These are phyloP conservation scores for Prolemur simus DNA, from an alignment of 2,113 vertebrate genomes.

Conservation along the genomic window DNA sequence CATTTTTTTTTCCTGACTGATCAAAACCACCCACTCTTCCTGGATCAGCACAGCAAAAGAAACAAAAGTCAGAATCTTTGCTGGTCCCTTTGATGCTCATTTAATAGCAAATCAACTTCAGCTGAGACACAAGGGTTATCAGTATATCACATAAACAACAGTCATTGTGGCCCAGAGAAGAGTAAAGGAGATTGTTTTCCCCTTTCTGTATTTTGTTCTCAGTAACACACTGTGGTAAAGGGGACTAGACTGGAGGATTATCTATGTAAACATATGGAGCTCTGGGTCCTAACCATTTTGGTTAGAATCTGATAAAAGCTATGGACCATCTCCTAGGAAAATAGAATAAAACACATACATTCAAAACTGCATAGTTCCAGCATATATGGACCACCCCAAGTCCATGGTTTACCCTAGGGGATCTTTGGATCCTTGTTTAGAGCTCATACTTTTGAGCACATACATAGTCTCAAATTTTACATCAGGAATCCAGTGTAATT, in stretches of 20 bases:
- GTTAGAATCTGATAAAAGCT: not conserved
- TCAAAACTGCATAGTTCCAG: not conserved
- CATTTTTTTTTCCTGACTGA: not conserved
- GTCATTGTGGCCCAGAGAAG: not conserved
- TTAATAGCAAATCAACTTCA: not conserved
- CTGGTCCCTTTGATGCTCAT: not conserved
- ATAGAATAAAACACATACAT: not conserved
- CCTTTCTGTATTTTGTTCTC: not conserved
- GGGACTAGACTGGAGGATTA: not conserved
- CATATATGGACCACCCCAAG: too few relatives aligned
- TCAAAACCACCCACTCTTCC: not conserved
- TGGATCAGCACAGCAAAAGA: not conserved
- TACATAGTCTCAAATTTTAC: not conserved
- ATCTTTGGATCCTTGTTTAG: not conserved
- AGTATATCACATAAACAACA: not conserved
- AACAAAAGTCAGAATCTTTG: not conserved
- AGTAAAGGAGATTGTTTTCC: not conserved
- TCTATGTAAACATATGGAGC: not conserved
- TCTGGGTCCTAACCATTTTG: not conserved
- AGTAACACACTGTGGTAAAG: not conserved
- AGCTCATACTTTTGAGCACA: conserved; percentile 10
- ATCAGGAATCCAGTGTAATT: not conserved
- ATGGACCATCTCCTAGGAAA: not conserved
- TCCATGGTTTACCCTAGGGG: not conserved
- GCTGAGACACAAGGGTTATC: not conserved